Conservation (phyloP, 1,140 invertebrate genomes). For the Penaeus japonicus region DNA sequence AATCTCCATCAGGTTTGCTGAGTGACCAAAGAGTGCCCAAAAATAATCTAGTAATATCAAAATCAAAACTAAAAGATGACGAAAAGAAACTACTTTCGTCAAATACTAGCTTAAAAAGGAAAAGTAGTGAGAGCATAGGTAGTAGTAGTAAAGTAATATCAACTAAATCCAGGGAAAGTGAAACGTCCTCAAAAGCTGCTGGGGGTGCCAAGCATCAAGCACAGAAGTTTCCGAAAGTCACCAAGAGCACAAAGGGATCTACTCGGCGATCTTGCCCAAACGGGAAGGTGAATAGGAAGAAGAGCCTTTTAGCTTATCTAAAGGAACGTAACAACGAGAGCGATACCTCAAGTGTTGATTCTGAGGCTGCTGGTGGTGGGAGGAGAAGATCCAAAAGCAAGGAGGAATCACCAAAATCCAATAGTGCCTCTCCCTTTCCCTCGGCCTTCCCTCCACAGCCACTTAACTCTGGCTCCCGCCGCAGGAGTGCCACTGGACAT, state of each 20-base stretch:
- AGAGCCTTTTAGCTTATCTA: conserved; percentile 56
- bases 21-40: conserved; percentile 52
- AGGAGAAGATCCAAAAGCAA: conserved; percentile 40
- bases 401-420: conserved; percentile 39
- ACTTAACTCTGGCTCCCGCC: conserved; percentile 38
- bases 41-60: conserved; percentile 47
- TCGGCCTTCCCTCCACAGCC: conserved; percentile 33
- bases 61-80: conserved; percentile 51
- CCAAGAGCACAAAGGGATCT: conserved; percentile 6
- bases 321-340: conserved; percentile 57
- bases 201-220: conserved; percentile 17
- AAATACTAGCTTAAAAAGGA: conserved; percentile 33
- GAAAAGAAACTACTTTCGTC: conserved; percentile 38
- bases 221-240: conserved; percentile 6
- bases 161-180: conserved; percentile 23
- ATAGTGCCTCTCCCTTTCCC: conserved; percentile 22
- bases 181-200: neutral
- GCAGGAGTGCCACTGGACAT: conserved; percentile 31
- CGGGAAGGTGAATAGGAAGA: conserved; percentile 48
- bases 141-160: neutral
- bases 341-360: conserved; percentile 58
- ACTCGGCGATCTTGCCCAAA: conserved; percentile 37
- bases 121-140: conserved; percentile 19
- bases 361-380: conserved; percentile 45
- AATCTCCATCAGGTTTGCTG: conserved; percentile 16